These are phyloP conservation scores for Galendromus occidentalis DNA, from an alignment of 1,140 invertebrate genomes.

Conservation along the genomic window DNA sequence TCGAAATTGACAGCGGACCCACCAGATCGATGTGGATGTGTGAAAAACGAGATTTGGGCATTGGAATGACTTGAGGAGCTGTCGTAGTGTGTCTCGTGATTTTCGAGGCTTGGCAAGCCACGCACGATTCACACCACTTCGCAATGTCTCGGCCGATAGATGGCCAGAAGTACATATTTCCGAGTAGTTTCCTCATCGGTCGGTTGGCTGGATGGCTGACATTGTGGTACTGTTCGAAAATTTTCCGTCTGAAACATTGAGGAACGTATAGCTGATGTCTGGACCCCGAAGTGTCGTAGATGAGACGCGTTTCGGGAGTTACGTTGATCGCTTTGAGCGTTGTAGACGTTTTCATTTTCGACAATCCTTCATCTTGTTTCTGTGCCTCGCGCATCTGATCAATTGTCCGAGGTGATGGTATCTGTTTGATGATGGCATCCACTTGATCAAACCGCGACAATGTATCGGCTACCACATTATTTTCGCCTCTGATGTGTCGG, in stretches of 20 bases:
- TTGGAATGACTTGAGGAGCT: slow-evolving; percentile 18
- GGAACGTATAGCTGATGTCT: slow-evolving; percentile 11
- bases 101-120: slow-evolving; percentile 20
- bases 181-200: slow-evolving; percentile 22
- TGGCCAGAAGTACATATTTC: slow-evolving; percentile 29
- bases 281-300: too few relatives aligned
- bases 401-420: background rate
- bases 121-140: slow-evolving; percentile 16
- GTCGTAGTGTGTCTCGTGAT: slow-evolving; percentile 15
- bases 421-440: background rate
- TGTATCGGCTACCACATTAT: slow-evolving; percentile 20
- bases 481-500: slow-evolving; percentile 23
- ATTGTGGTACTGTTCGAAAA: slow-evolving; percentile 21
- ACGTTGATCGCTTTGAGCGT: too few relatives aligned
- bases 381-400: background rate
- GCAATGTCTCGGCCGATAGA: slow-evolving; percentile 20
- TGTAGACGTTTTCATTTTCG: background rate
- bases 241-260: background rate
- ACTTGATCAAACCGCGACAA: background rate
- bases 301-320: too few relatives aligned
- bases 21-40: slow-evolving; percentile 19
- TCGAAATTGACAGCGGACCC: slow-evolving; percentile 23
- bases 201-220: slow-evolving; percentile 21
- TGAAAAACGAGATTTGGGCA: background rate
- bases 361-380: background rate